Evolutionary conservation across 2,113 vertebrate genomes (phyloP), one percentile per base, ranked within the genome.

Genomic region (Cheilinus undulatus): DNA sequence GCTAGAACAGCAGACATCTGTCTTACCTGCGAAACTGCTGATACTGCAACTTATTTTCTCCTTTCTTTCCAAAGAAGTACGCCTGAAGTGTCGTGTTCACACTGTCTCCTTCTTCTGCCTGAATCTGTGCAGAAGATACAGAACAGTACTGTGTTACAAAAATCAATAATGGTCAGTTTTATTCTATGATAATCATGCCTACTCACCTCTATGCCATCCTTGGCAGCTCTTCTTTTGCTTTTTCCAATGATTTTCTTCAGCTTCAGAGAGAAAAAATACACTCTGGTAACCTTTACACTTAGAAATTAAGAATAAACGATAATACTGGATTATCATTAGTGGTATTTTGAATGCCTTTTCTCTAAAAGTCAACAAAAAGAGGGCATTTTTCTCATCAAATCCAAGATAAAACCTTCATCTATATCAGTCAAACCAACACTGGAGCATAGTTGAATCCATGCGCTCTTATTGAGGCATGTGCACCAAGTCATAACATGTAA

Each of bases 231-330:
- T 45, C 82, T 83, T 81, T 96, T 96, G 88, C 93, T 95, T 58
- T 95, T 96, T 36, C 95, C 89, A 86, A 98, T 93, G 70, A 99
- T 97, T 60, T 94, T 98, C 92, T 98, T 97, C 19, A 99, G 93
- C 97, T 99, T 87, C 51, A 91, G 51, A 24, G 34, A n/a, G 19
- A 70, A 75, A 73, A 78, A 43, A 12, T 32, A 19, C 40, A 63
- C 13, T 8, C 2, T 9, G 3, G 7, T 0, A 7, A 46, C 12
- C 32, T 28, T 54, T 8, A 19, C n/a, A 13, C 23, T 50, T 14
- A 53, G 1, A 61, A 19, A 34, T 24, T 30, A 38, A 65, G 0
- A 24, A 60, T n/a, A n/a, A n/a, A n/a, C n/a, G n/a, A n/a, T n/a
- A n/a, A n/a, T n/a, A n/a, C n/a, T n/a, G n/a, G n/a, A n/a, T n/a